Evolutionary conservation across 2,797 vertebrate species (phyloP).

Genomic region (Cottoperca gobio): DNA sequence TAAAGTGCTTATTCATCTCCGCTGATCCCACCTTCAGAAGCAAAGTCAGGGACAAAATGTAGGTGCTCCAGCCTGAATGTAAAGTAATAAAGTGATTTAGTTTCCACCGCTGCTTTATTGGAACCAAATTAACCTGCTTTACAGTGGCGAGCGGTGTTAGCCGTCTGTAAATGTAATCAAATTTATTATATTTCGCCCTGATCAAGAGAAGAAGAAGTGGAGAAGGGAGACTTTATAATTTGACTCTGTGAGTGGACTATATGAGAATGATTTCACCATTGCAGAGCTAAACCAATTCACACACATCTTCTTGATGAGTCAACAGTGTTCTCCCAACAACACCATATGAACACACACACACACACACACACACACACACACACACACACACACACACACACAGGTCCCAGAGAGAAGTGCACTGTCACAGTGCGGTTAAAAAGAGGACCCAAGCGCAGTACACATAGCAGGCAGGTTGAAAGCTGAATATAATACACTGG

Average conservation of each 20-base stretch:
- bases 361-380: background rate
- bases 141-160: conserved; percentile 53
- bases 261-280: conserved; percentile 3
- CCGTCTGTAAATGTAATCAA: conserved; percentile 58
- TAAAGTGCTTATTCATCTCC: conserved; percentile 69
- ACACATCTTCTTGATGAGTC: conserved; percentile 42
- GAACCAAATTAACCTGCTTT: conserved; percentile 67
- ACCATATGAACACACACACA: conserved; percentile 15
- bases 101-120: conserved; percentile 58
- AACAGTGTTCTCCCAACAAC: conserved; percentile 24
- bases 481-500: no score
- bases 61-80: conserved; percentile 40
- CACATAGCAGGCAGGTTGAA: no score
- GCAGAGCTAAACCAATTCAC: conserved; percentile 4
- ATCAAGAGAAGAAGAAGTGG: conserved; percentile 8
- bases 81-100: conserved; percentile 59
- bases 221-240: conserved; percentile 1
- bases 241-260: conserved; percentile 16
- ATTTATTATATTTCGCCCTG: conserved; percentile 45
- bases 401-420: background rate
- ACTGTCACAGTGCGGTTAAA: no score
- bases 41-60: conserved; percentile 32
- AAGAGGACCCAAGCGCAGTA: no score
- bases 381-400: conserved; percentile 12
- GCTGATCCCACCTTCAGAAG: conserved; percentile 57